Evolutionary conservation across 2,113 vertebrate species (phyloP).

Genomic region (Mungos mungo): DNA sequence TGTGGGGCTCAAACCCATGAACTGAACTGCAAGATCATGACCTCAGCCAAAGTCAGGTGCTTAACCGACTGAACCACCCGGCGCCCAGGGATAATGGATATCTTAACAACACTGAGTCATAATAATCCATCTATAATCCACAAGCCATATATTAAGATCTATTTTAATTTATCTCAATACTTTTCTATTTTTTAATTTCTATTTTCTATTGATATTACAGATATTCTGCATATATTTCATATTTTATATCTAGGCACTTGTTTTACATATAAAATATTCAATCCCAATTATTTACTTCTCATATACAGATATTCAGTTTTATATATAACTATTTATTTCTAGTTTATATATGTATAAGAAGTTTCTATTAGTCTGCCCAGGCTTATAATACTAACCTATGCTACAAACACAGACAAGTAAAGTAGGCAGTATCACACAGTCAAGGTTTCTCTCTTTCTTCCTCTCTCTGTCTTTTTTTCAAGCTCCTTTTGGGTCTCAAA

Average conservation of each 20-base stretch:
- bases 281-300: background rate
- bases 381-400: background rate
- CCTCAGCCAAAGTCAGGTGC: too few relatives aligned
- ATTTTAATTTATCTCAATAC: background rate
- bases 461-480: background rate
- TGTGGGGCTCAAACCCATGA: too few relatives aligned
- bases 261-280: background rate
- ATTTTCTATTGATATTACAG: background rate
- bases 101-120: background rate
- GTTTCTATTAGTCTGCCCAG: background rate
- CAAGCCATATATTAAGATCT: background rate
- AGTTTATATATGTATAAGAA: background rate
- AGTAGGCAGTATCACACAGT: background rate
- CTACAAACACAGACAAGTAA: background rate
- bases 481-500: background rate
- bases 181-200: background rate
- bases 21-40: too few relatives aligned
- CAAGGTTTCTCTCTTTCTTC: background rate
- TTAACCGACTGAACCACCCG: too few relatives aligned
- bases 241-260: background rate
- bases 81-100: background rate
- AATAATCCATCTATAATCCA: background rate
- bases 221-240: background rate
- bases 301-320: background rate
- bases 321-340: background rate